phyloP scores from a whole-genome alignment of 2,113 vertebrate species.

The Pelobates fuscus region DNA sequence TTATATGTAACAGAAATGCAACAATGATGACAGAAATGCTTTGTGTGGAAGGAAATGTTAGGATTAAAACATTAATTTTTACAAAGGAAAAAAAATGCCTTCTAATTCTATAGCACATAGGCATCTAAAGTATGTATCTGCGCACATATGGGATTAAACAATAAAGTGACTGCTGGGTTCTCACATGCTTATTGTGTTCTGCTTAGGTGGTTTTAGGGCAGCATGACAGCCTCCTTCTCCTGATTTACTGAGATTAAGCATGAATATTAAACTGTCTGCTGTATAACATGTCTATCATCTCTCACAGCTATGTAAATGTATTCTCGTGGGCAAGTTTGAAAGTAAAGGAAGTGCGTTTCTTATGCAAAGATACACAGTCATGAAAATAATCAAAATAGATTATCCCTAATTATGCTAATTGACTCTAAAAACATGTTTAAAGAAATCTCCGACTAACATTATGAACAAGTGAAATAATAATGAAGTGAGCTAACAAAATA shows the following conservation, averaged over 20 bases:
- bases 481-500: no score
- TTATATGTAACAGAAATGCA: slow-evolving; percentile 37
- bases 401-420: slow-evolving; percentile 3
- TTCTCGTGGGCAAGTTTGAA: not conserved
- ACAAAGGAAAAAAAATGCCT: slow-evolving; percentile 13
- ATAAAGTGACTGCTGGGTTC: slow-evolving; percentile 10
- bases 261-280: slow-evolving; percentile 27
- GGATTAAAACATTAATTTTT: slow-evolving; percentile 23
- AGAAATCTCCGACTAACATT: no score
- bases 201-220: slow-evolving; percentile 27
- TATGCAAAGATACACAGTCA: not conserved
- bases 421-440: not conserved
- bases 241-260: slow-evolving; percentile 23
- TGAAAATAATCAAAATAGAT: slow-evolving; percentile 16
- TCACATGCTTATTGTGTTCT: slow-evolving; percentile 36
- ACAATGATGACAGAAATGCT: slow-evolving; percentile 39
- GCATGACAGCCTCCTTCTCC: slow-evolving; percentile 23
- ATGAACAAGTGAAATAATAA: no score
- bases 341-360: slow-evolving; percentile 12
- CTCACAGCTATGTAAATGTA: slow-evolving; percentile 13
- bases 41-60: slow-evolving; percentile 19
- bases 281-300: slow-evolving; percentile 20
- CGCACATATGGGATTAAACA: slow-evolving; percentile 31
- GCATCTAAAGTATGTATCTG: slow-evolving; percentile 29
- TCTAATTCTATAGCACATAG: slow-evolving; percentile 15